phyloP scores from a whole-genome alignment of 2,888 invertebrate genomes.

The Cistogaster globosa region DNA sequence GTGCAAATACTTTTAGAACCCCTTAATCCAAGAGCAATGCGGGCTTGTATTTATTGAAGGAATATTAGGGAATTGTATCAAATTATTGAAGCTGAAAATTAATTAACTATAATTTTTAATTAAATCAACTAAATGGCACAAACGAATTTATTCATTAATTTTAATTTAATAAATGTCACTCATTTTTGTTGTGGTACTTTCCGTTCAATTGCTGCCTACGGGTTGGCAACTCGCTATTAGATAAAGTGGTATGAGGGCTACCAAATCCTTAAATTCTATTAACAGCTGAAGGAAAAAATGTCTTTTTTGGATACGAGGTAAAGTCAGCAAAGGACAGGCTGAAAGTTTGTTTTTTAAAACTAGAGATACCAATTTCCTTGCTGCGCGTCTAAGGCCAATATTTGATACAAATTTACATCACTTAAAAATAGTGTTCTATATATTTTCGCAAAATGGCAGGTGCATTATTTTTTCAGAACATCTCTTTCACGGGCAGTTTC shows the following conservation, averaged over 20 bases:
- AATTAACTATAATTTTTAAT: constrained; percentile 75
- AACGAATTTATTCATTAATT: constrained; percentile 64
- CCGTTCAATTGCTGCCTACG: constrained; percentile 16
- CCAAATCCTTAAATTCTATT: constrained; percentile 73
- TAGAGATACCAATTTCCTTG: too few species aligned
- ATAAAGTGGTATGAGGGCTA: not conserved
- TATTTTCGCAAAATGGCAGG: too few species aligned
- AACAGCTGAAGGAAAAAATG: constrained; percentile 37
- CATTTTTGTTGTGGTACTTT: constrained; percentile 53
- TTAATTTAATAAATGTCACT: constrained; percentile 75
- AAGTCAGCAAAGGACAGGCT: too few species aligned
- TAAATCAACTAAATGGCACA: constrained; percentile 70
- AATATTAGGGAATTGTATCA: constrained; percentile 29
- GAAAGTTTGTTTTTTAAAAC: too few species aligned
- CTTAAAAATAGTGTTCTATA: too few species aligned
- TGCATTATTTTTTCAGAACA: too few species aligned
- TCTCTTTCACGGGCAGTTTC: too few species aligned
- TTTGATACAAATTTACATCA: too few species aligned
- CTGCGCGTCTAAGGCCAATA: too few species aligned
- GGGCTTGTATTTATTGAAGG: not conserved
- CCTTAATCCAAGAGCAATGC: not conserved
- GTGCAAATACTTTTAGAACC: not conserved
- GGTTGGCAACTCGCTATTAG: not conserved
- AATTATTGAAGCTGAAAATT: constrained; percentile 73
- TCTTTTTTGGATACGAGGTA: not conserved